Evolutionary conservation across 1,140 invertebrate species (phyloP), one percentile per base, ranked within the genome.

Genomic region (Bombus huntii): DNA sequence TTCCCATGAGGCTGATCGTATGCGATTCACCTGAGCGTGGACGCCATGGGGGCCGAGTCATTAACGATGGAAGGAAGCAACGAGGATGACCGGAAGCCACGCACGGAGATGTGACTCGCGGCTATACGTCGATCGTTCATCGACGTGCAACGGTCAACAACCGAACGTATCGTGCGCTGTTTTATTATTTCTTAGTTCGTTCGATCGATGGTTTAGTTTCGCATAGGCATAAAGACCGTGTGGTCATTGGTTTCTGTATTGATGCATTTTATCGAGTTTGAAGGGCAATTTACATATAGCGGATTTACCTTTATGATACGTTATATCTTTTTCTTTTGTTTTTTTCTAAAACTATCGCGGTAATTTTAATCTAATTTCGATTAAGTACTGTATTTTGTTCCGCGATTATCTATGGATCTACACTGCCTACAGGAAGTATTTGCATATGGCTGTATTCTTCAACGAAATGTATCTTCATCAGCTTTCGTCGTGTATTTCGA

Each of bases 61-160:
- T 93, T 93, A 93, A 89, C 90, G 91, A 94, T 93, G 92, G 91
- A 89, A 94, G 93, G 93, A 94, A 94, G 92, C 91, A 89, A 90
- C 86, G 86, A 79, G 74, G 90, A 90, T 90, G 92, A 88, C 92
- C 93, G 93, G 93, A 94, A 94, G 87, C 93, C 93, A 94, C 93
- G 93, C 93, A 92, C 93, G 84, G 92, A 94, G 93, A 94, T 94
- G 93, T 94, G 93, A 94, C 93, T 92, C 68, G 83, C 82, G 74
- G 74, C 68, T 84, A n/a, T 39, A 47, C 31, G 71, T 74, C 83
- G 81, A 75, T 70, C 74, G 87, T 82, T 83, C 78, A 72, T 82
- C 79, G 85, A 85, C 83, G 76, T 79, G 57, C 78, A 80, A 79
- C 85, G 90, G 92, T 92, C 92, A 92, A 87, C 87, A 91, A 92